Conservation (phyloP, 2,113 vertebrate genomes). For the Crotalus viridis region DNA sequence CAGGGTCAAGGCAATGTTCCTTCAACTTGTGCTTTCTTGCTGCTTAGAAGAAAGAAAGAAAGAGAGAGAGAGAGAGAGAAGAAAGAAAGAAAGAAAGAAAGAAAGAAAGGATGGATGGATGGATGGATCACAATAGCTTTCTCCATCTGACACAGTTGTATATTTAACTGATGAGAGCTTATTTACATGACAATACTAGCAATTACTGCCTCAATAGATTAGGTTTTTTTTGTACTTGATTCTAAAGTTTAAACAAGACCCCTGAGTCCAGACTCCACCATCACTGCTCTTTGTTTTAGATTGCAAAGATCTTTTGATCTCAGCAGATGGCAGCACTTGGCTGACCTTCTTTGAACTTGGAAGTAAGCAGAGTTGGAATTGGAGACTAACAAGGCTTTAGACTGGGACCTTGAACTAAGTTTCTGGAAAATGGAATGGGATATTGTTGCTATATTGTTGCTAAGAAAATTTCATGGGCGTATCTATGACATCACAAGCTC, state of each 20-base stretch:
- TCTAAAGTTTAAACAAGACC: slow-evolving; percentile 3
- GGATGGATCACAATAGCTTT: not conserved
- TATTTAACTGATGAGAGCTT: slow-evolving; percentile 7
- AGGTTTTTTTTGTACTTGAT: slow-evolving; percentile 7
- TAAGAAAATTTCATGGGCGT: not conserved
- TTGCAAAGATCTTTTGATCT: not conserved
- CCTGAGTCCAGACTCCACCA: not conserved
- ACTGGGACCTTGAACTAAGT: not conserved
- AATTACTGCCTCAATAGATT: not conserved
- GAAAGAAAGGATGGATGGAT: not conserved
- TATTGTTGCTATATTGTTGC: not conserved
- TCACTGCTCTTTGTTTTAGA: not conserved
- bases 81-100: not conserved
- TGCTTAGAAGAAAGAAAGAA: not conserved
- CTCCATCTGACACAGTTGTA: slow-evolving; percentile 8
- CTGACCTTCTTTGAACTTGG: not conserved
- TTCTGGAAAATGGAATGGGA: not conserved
- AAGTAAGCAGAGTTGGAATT: not conserved
- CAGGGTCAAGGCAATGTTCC: not conserved
- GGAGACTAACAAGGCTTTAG: not conserved
- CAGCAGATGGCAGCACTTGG: not conserved
- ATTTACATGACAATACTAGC: not conserved
- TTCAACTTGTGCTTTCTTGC: slow-evolving; percentile 10
- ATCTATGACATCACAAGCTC: not conserved
- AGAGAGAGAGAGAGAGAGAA: not conserved